phyloP scores from a whole-genome alignment of 2,888 invertebrate species.

The Didymodactylos carnosus region DNA sequence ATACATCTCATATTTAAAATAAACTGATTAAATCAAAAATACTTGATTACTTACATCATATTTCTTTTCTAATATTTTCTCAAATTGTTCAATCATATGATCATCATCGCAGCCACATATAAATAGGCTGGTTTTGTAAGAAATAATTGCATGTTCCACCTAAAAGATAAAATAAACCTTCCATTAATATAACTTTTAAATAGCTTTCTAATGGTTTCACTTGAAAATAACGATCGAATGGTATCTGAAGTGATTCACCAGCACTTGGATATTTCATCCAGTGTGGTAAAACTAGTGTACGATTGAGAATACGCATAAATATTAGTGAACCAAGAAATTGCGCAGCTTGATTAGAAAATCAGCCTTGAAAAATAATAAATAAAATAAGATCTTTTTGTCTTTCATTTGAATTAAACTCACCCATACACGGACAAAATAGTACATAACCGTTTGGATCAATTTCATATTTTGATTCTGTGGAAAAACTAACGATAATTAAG shows the following conservation, averaged over 20 bases:
- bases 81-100: conserved; percentile 48
- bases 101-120: conserved; percentile 83
- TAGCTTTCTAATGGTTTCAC: conserved; percentile 52
- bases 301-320: conserved; percentile 68
- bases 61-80: neutral
- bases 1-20: no score
- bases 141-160: no score
- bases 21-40: no score
- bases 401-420: conserved; percentile 47
- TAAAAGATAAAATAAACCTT: conserved; percentile 59
- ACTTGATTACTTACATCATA: no score
- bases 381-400: no score
- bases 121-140: conserved; percentile 54
- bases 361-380: conserved; percentile 57
- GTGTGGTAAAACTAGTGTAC: conserved; percentile 76
- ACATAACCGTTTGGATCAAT: conserved; percentile 54
- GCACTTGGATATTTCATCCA: conserved; percentile 76
- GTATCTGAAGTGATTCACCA: no score
- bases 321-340: conserved; percentile 76
- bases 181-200: conserved; percentile 72
- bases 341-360: conserved; percentile 96
- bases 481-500: neutral
- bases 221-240: conserved; percentile 68
- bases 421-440: conserved; percentile 90
- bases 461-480: neutral